These are phyloP conservation scores for Drosophila tanythrix DNA, from an alignment of 2,888 invertebrate genomes.

Conservation along the genomic window DNA sequence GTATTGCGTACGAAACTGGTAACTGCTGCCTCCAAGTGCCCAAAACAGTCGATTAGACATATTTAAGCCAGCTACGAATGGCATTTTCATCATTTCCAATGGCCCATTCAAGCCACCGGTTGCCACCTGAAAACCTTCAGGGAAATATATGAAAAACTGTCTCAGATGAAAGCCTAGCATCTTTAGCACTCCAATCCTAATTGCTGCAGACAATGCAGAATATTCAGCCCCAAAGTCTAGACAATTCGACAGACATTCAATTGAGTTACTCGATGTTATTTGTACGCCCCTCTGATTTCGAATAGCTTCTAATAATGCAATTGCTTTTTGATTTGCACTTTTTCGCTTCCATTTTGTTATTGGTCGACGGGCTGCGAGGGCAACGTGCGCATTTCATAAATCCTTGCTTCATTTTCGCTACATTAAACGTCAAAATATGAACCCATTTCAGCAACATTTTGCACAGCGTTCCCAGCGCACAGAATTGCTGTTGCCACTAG, in stretches of 20 bases:
- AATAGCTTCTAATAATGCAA: constrained; percentile 73
- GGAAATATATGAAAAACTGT: constrained; percentile 17
- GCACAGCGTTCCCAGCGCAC: constrained; percentile 33
- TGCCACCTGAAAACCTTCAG: constrained; percentile 47
- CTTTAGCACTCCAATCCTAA: constrained; percentile 19
- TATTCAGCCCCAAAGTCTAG: constrained; percentile 38
- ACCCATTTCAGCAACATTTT: constrained; percentile 83
- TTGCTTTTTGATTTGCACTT: constrained; percentile 78
- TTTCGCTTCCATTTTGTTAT: constrained; percentile 40
- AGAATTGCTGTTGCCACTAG: constrained; percentile 43
- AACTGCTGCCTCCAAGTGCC: constrained; percentile 73
- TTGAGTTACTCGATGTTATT: constrained; percentile 42
- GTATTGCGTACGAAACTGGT: constrained; percentile 33
- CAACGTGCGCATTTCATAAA: constrained; percentile 78
- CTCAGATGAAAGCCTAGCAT: constrained; percentile 5
- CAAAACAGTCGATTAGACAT: constrained; percentile 73
- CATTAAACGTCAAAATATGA: constrained; percentile 84
- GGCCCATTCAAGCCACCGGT: constrained; percentile 62
- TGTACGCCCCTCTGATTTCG: constrained; percentile 55
- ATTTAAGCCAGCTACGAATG: constrained; percentile 62
- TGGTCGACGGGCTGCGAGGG: constrained; percentile 51
- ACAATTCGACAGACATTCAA: constrained; percentile 31
- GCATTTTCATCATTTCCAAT: constrained; percentile 70
- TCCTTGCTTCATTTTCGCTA: constrained; percentile 83
- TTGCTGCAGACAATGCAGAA: constrained; percentile 30